phyloP scores from a whole-genome alignment of 2,113 vertebrate genomes.

The Cyanoliseus patagonus region DNA sequence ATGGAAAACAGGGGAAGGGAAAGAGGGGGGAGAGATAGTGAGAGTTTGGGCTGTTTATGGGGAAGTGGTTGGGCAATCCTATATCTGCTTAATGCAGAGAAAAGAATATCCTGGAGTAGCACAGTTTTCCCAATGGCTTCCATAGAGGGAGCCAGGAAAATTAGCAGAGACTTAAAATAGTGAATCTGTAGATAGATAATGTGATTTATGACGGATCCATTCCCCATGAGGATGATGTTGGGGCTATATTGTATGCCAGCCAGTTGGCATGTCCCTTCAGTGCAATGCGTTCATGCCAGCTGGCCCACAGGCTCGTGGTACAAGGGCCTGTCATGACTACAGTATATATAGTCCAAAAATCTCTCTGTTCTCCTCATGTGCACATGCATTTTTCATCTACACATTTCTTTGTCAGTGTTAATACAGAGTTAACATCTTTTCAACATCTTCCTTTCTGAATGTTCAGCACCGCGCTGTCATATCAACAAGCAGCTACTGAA shows the following conservation, averaged over 20 bases:
- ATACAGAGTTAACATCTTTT: not conserved
- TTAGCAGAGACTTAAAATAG: not conserved
- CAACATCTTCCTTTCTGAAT: not conserved
- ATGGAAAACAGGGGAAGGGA: not conserved
- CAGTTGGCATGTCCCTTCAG: not conserved
- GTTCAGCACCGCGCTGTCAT: conserved; percentile 71
- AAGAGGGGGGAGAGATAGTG: not conserved
- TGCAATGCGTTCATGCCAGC: not conserved
- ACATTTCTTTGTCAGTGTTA: not conserved
- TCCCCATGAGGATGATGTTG: not conserved
- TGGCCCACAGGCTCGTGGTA: fast-evolving
- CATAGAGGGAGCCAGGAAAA: not conserved
- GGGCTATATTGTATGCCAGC: no score
- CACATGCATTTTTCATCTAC: not conserved
- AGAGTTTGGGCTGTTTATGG: not conserved
- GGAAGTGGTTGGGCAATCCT: not conserved
- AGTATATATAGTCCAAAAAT: fast-evolving
- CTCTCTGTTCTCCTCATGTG: fast-evolving
- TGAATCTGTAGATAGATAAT: not conserved
- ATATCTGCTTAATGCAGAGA: not conserved
- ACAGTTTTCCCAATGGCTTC: not conserved
- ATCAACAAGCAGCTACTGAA: conserved; percentile 80
- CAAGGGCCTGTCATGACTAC: not conserved
- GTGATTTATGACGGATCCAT: not conserved
- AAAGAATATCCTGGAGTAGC: not conserved